phyloP scores from a whole-genome alignment of 2,888 invertebrate species.

The Syritta pipiens region DNA sequence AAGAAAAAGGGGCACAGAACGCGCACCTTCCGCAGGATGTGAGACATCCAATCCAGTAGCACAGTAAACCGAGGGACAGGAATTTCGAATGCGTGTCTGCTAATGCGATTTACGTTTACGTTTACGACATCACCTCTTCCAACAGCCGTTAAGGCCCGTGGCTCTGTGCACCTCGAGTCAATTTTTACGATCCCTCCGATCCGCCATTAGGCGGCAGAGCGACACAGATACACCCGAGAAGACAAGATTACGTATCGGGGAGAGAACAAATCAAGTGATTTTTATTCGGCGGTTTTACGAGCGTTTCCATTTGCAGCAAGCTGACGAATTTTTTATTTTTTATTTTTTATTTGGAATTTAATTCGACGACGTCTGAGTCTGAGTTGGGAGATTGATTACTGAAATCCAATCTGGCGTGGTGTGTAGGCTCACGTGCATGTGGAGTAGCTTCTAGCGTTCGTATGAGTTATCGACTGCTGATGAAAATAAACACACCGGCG shows the following conservation, averaged over 20 bases:
- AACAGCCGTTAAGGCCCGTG: conserved; percentile 24
- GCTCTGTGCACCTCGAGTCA: conserved; percentile 33
- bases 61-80: conserved; percentile 17
- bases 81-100: conserved; percentile 56
- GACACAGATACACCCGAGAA: conserved; percentile 30
- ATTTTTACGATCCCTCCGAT: conserved; percentile 57
- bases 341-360: conserved; percentile 44
- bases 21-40: conserved; percentile 21
- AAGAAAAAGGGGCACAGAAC: not conserved
- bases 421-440: conserved; percentile 1
- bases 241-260: conserved; percentile 55
- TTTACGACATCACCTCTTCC: conserved; percentile 57
- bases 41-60: conserved; percentile 40
- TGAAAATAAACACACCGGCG: conserved; percentile 16
- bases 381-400: conserved; percentile 1
- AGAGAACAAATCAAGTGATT: conserved; percentile 53
- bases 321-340: conserved; percentile 35
- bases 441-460: conserved; percentile 11
- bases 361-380: conserved; percentile 29
- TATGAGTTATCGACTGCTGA: conserved; percentile 18
- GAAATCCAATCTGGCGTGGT: conserved; percentile 10
- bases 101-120: conserved; percentile 62
- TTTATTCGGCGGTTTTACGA: conserved; percentile 57
- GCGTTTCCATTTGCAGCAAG: conserved; percentile 38
- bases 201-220: conserved; percentile 34